Conservation (phyloP, 2,113 vertebrate species). For the Hemicordylus capensis region DNA sequence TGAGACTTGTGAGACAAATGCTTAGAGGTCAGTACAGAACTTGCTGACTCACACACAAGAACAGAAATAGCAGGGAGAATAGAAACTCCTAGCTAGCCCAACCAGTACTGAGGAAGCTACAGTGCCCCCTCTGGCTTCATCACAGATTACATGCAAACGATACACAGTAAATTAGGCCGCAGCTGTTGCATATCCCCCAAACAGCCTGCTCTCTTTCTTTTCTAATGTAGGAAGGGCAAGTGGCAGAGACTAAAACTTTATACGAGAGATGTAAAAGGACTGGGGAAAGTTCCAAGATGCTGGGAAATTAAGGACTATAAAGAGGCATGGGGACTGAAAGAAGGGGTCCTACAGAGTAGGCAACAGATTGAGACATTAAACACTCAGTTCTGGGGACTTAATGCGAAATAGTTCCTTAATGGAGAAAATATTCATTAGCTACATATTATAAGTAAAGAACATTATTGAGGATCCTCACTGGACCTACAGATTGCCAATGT, state of each 20-base stretch:
- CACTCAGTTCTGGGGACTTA: background rate
- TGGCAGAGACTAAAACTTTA: background rate
- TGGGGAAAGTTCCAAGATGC: background rate
- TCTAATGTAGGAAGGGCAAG: background rate
- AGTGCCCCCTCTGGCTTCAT: too few species aligned
- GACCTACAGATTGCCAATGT: background rate
- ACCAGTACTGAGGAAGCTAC: too few species aligned
- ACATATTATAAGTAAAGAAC: slow-evolving; percentile 14
- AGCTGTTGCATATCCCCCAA: too few species aligned
- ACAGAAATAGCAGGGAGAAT: too few species aligned
- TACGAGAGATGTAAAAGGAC: background rate
- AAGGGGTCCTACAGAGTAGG: background rate
- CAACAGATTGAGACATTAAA: background rate
- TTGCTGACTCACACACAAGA: too few species aligned
- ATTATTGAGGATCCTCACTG: background rate
- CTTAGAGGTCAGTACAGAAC: too few species aligned
- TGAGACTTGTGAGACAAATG: too few species aligned
- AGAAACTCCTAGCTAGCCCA: too few species aligned
- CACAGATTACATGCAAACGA: too few species aligned
- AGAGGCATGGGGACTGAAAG: background rate
- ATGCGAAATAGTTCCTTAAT: background rate
- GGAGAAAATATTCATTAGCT: background rate
- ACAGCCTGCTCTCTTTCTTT: too few species aligned
- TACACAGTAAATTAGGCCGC: too few species aligned
- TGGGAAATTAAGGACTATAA: background rate